Evolutionary conservation across 1,140 invertebrate genomes (phyloP), one percentile per base, ranked within the genome.

Genomic region (Pachyrhynchus sulphureomaculatus): DNA sequence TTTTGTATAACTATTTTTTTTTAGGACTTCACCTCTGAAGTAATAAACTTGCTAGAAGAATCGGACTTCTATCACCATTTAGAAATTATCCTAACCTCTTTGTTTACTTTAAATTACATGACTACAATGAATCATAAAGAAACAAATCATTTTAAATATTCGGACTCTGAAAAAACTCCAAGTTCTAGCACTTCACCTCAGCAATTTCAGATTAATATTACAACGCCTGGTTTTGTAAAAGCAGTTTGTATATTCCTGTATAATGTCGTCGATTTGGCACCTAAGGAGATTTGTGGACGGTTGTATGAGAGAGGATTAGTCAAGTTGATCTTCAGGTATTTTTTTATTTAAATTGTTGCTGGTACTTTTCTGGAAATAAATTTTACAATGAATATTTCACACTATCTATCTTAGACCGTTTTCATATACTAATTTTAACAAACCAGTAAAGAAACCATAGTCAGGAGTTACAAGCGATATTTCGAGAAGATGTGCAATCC

Each of bases 211-310:
- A 21, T 48, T 32, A 52, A 49, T 18, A 53, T 65, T 17, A 56
- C 76, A n/a, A 79, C 80, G 23, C 80, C 81, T 3, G 75, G 76
- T 26, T 66, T 82, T 9, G 71, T 82, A 24, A 78, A 76, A 54
- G 64, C 76, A 32, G 47, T 75, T 20, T 77, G 79, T 58, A 72
- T 59, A 24, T 73, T 82, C 45, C 53, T 83, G 8, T 74, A 75
- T 64, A 80, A 79, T 66, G 63, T 82, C 13, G 67, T 82, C 48
- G 62, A 69, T n/a, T 55, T 81, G 15, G 73, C 75, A 26, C 71
- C 77, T n/a, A 39, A 55, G 0, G 65, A 68, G 0, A 41, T 68
- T 21, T 44, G 23, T 53, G 24, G 23, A 26, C 49, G 51, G 13
- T 23, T 72, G 4, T 65, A 72, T 33, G 63, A 70, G 24, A 41